Percentiles rank a stretch among this genome's conserved stretches.
Evolutionary conservation across 2,797 vertebrate genomes (phyloP).

Genomic region (Sebastes jordani): DNA sequence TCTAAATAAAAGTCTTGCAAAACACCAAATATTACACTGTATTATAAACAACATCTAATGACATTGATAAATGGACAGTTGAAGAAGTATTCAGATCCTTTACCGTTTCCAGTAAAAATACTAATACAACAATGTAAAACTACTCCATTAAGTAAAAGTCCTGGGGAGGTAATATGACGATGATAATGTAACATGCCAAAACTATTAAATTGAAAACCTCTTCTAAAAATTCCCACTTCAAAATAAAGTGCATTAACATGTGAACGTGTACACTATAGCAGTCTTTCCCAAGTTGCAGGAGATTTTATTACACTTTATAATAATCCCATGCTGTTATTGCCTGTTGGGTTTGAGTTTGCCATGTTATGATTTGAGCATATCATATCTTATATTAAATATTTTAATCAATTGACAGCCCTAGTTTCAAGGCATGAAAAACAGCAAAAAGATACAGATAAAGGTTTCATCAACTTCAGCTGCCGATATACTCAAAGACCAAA

Average conservation of each 20-base stretch:
- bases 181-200: not conserved
- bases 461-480: not conserved
- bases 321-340: too few species aligned
- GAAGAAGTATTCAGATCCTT: not conserved
- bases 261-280: accelerated
- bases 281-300: not conserved
- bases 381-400: too few species aligned
- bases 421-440: not conserved
- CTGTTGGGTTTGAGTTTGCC: too few species aligned
- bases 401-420: not conserved
- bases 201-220: not conserved
- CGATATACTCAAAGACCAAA: not conserved
- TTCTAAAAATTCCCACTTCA: not conserved
- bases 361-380: too few species aligned
- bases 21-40: not conserved
- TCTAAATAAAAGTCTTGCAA: not conserved
- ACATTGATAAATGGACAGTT: not conserved
- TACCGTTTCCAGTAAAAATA: not conserved
- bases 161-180: not conserved
- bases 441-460: not conserved
- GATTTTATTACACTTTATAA: too few species aligned
- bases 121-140: not conserved
- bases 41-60: not conserved
- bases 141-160: not conserved
- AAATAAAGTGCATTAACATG: not conserved